Base-by-base conservation (phyloP, 2,797 vertebrate genomes). In the Lophotriccus pileatus region DNA sequence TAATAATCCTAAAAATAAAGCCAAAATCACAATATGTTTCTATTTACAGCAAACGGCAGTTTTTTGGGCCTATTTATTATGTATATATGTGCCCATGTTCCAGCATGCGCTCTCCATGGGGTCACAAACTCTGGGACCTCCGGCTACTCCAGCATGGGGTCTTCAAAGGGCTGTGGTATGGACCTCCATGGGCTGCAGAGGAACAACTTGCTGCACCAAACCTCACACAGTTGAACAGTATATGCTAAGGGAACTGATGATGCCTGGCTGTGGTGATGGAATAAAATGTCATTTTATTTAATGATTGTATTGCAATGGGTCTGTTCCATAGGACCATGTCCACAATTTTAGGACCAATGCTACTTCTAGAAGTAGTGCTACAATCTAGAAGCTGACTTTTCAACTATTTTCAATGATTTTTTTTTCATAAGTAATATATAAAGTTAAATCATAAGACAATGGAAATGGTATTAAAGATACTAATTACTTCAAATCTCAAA, bases 81-180 rank as follows among this genome's bases (percentile, higher is more conserved):
- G 14, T 58, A 24, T 34, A 24, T 24, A 36, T 34, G 14, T 58
- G 12, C 18, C 3, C 12, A 28, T 84, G 4, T 17, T 53, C 24
- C 27, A 47, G 18, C 18, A 5, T 1, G 1, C 28, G 4, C 13
- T 63, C 8, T 34, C 13, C n/a, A 9, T 1, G 2, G 20, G 14
- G 3, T 67, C 27, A 30, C 18, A 69, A 9, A 9, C 24, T 43
- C 32, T 32, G 41, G 3, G 10, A 59, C 19, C 18, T 41, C 36
- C 2, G 7, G 28, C 22, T 66, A 1, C 25, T 50, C 43, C 36
- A 49, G 23, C 27, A 7, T 24, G 13, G 32, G 4, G 12, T 69
- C 6, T 49, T 49, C 27, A n/a, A 43, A 0, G 0, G 46, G n/a
- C 47, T 60, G 5, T 15, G n/a, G 7, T 27, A 23, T 16, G 20